A percentile compares a stretch with the other conserved stretches of the same genome.
phyloP scores from a whole-genome alignment of 1,140 invertebrate genomes.

The Arion vulgaris region DNA sequence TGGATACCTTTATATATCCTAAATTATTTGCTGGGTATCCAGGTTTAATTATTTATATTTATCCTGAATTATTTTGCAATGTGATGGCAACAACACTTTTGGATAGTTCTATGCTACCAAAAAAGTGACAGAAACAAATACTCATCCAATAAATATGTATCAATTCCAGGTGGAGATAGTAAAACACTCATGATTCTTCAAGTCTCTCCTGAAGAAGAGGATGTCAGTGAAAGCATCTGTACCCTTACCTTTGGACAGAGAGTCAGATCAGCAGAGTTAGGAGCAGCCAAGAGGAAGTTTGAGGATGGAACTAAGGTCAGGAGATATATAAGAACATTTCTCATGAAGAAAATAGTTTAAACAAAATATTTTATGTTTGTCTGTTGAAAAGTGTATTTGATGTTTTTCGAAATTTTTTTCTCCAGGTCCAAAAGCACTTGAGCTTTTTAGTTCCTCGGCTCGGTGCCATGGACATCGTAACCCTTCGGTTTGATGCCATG shows the following conservation, averaged over 20 bases:
- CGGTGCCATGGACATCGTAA: no score
- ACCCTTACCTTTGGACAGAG: slow-evolving; percentile 67
- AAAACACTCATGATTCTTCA: slow-evolving; percentile 70
- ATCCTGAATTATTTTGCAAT: no score
- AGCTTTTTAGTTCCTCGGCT: no score
- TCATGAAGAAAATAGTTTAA: neutral
- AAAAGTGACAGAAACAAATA: no score
- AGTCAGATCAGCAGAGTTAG: slow-evolving; percentile 63
- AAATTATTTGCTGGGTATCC: no score
- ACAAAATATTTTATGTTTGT: neutral
- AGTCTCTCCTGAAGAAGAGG: slow-evolving; percentile 62
- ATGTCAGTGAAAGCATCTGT: slow-evolving; percentile 64
- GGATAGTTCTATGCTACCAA: no score
- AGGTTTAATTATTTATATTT: no score
- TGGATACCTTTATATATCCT: no score
- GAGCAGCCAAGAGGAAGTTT: slow-evolving; percentile 53
- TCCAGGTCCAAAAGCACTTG: no score
- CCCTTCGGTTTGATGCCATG: no score
- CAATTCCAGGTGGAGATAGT: slow-evolving; percentile 68
- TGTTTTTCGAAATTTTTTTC: neutral
- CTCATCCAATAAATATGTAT: no score
- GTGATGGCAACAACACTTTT: no score
- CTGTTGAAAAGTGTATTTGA: neutral
- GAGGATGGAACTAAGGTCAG: slow-evolving; percentile 52
- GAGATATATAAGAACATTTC: slow-evolving; percentile 1